Base-by-base conservation (phyloP, 2,888 invertebrate species). In the Thera obeliscata region DNA sequence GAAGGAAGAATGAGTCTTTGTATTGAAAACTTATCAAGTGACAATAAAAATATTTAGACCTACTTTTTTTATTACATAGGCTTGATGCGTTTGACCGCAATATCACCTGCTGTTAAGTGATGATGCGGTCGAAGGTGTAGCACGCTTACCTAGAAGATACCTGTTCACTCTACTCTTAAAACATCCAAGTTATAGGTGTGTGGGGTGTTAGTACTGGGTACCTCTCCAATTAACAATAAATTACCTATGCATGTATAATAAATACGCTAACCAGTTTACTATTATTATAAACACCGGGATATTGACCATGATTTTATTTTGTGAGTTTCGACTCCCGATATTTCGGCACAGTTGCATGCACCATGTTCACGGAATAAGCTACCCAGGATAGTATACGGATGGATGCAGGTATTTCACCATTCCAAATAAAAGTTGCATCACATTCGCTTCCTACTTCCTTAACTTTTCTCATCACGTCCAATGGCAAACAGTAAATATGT, bases 401-500 rank as follows among this genome's bases (percentile, higher is more conserved):
- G 64, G 38, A 61, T 61, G 61, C 57, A 61, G 22, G 41, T 54
- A 61, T 9, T 56, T 43, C 38, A 68, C 41, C 48, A 64, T 41
- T 46, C 54, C 12, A 41, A 50, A 69, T 66, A 63, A 66, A 69
- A 69, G 69, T 64, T 66, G 69, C 69, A 69, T 38, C 59, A 59
- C 50, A 60, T 41, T 41, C 55, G 48, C 61, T 48, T 55, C 50
- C 49, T 43, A 22, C 52, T 33, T 8, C 33, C 52, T 41, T 52
- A 72, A 67, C 60, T 61, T 64, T 65, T 65, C 62, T 65, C 64
- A 67, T 64, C 66, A 67, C 67, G 56, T 58, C n/a, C 58, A 61
- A 67, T 59, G 8, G 58, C 50, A 56, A 62, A 49, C 61, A 61
- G 57, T 61, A 61, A 68, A 66, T 49, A 63, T 57, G 61, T 59